phyloP scores from a whole-genome alignment of 2,797 vertebrate species.

The Peromyscus eremicus region DNA sequence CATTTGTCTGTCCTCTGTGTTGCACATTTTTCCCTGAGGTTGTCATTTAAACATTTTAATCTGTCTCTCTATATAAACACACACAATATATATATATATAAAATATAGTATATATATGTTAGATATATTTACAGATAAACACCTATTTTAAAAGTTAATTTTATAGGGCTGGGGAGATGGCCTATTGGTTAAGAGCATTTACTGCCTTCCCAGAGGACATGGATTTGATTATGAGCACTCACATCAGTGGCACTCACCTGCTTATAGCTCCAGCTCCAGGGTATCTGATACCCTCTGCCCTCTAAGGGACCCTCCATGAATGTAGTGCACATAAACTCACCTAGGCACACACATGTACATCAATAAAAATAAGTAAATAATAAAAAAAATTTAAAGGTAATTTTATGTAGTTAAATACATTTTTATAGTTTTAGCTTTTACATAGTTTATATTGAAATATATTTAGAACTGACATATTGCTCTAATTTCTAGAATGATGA shows the following conservation, averaged over 20 bases:
- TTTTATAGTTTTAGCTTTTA: background rate
- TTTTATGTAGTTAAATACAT: conserved; percentile 3
- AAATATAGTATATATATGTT: background rate
- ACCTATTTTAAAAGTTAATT: background rate
- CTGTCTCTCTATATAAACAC: background rate
- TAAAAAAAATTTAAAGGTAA: background rate
- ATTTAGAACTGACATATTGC: background rate
- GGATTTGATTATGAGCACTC: background rate
- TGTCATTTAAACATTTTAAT: conserved; percentile 10
- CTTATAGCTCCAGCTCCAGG: background rate
- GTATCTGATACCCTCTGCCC: background rate
- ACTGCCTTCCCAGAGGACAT: background rate
- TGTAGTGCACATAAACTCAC: background rate
- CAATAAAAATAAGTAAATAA: background rate
- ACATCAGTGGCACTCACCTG: background rate
- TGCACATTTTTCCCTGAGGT: conserved; percentile 28
- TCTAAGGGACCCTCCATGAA: background rate
- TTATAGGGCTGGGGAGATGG: background rate
- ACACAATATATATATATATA: too few species aligned
- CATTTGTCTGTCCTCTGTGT: background rate
- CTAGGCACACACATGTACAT: background rate
- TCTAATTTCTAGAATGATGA: background rate
- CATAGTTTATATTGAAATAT: background rate
- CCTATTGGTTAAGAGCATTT: background rate
- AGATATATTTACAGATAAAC: background rate